These are phyloP conservation scores for Heloderma charlesbogerti DNA, from an alignment of 2,113 vertebrate species.

Conservation along the genomic window DNA sequence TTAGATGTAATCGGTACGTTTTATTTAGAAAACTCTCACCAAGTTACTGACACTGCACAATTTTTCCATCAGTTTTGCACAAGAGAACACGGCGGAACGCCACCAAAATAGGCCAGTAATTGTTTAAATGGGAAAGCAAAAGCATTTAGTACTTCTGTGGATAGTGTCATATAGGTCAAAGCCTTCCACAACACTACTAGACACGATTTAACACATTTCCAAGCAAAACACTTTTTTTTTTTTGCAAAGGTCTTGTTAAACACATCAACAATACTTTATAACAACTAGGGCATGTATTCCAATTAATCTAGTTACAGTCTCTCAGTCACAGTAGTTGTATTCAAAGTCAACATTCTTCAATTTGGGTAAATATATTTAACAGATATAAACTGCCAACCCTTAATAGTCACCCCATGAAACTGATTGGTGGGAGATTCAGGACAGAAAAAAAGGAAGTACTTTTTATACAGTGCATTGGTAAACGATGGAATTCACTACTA, in stretches of 20 bases:
- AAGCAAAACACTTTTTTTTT: not conserved
- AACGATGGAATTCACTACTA: no score
- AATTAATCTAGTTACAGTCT: not conserved
- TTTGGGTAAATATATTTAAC: not conserved
- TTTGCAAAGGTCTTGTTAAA: not conserved
- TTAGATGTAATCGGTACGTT: conserved; percentile 16
- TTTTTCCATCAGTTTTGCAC: not conserved
- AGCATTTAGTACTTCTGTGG: not conserved
- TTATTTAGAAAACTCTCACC: conserved; percentile 8
- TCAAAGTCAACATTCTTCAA: not conserved
- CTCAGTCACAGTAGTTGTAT: not conserved
- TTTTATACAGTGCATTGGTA: no score
- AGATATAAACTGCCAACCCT: not conserved
- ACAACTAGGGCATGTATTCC: not conserved
- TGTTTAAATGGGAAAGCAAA: conserved; percentile 1
- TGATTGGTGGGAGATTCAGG: no score
- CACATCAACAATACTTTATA: not conserved
- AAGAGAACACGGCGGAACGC: not conserved
- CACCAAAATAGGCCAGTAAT: conserved; percentile 22
- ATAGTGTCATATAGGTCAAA: not conserved
- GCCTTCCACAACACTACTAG: not conserved
- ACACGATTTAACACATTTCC: not conserved
- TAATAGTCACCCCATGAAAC: not conserved
- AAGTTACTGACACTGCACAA: conserved; percentile 27
- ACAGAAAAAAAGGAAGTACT: no score